Base-by-base conservation (phyloP, 2,797 vertebrate genomes). In the Lycodopsis pacificus region DNA sequence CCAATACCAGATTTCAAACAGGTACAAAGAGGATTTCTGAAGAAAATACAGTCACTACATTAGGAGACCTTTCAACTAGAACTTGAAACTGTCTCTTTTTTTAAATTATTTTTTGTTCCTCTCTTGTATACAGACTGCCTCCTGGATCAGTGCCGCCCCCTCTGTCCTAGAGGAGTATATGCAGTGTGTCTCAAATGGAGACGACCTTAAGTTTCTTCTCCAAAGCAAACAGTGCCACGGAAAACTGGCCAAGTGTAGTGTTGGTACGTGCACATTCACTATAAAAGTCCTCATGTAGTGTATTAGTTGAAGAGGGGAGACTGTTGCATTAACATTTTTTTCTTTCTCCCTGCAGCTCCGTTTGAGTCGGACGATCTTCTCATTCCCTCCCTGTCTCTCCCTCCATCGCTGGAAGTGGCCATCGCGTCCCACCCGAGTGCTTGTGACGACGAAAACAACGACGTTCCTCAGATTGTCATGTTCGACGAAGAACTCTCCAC, bases 1-100 rank as follows among this genome's bases (percentile, higher is more conserved):
- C 94, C 94, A 20, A 90, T 95, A 44, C 94, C 94, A 74, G 94
- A 95, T 77, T 95, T 94, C 71, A 95, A 95, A 87, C 93, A 95
- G 93, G 94, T 93, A 61, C 14, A 46, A 25, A 27, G 1, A 56
- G 8, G 11, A 49, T 61, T 30, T 25, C 4, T 30, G 19, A 54
- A 48, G 2, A 32, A 59, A 8, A 42, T 0, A 5, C 57, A 51
- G 42, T 44, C 1, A 76, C 15, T 36, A 8, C 32, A 32, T n/a
- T 12, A 20, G 0, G 4, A 22, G n/a, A 10, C 10, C 4, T 7
- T 11, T 61, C 0, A 36, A 3, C 0, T 19, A 59, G 0, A 20
- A 42, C 27, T 36, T 51, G 0, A 32, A 51, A 65, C 30, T 63
- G 1, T 3, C 4, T 59, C 1, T 40, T 12, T 27, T 17, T 27